Conservation (phyloP, 2,797 vertebrate species). For the Forpus xanthops region DNA sequence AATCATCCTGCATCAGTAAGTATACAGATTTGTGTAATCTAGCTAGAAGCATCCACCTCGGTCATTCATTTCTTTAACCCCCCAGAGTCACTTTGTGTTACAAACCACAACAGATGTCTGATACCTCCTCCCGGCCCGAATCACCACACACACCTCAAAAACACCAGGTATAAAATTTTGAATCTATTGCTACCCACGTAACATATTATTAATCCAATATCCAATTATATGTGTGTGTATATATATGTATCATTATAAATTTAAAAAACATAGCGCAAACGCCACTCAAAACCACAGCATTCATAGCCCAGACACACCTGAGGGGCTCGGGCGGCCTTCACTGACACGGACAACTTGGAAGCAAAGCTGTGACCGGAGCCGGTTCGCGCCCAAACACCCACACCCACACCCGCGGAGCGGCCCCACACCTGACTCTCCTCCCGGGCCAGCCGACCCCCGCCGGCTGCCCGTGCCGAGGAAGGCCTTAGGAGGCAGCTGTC, state of each 20-base stretch:
- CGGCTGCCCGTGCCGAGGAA: not conserved
- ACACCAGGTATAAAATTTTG: not conserved
- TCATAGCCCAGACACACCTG: not conserved
- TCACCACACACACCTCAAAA: not conserved
- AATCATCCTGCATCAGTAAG: not conserved
- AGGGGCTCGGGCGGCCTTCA: not conserved
- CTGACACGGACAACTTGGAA: not conserved
- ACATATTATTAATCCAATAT: rapidly evolving
- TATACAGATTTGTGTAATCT: rapidly evolving
- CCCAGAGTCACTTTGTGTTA: not conserved
- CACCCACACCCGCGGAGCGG: no score
- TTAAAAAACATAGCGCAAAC: not conserved
- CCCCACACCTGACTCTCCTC: rapidly evolving
- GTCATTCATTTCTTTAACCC: not conserved
- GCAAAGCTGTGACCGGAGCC: not conserved
- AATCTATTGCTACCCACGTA: rapidly evolving
- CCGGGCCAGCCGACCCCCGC: not conserved
- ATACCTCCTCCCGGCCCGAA: not conserved
- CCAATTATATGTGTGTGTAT: rapidly evolving
- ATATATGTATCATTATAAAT: not conserved
- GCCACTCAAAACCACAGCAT: no score
- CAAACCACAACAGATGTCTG: rapidly evolving
- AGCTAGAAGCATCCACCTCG: not conserved
- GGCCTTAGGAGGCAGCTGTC: not conserved
- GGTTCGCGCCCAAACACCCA: not conserved